Percentiles rank a stretch among this genome's conserved stretches.
Conservation (phyloP, 2,888 invertebrate species). For the Tipula unca region DNA sequence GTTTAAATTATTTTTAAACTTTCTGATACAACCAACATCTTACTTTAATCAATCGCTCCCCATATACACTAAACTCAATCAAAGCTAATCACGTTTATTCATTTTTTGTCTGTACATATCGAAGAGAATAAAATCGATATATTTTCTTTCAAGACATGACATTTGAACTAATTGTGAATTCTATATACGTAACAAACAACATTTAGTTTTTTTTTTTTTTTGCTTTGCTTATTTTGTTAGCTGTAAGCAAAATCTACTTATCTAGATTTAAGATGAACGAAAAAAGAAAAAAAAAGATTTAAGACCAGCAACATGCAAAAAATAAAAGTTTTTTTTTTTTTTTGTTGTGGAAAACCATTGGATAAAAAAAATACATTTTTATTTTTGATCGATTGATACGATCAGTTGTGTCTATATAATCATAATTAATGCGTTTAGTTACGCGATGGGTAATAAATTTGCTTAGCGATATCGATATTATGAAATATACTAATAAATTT, state of each 20-base stretch:
- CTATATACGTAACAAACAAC: not conserved
- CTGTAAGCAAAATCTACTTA: constrained; percentile 8
- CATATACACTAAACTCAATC: not conserved
- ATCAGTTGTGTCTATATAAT: not conserved
- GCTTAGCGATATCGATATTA: not conserved
- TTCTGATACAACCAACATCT: not conserved
- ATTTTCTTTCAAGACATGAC: not conserved
- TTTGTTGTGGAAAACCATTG: not conserved
- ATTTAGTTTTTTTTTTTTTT: not conserved
- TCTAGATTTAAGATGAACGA: not conserved
- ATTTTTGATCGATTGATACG: not conserved
- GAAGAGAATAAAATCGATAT: not conserved
- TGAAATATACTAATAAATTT: not conserved
- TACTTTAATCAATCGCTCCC: not conserved
- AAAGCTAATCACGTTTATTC: not conserved
- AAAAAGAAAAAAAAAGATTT: not conserved
- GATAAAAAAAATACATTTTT: not conserved
- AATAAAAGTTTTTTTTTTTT: not conserved
- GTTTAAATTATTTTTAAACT: not conserved
- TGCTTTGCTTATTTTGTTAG: not conserved
- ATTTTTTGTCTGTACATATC: not conserved
- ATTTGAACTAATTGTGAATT: not conserved
- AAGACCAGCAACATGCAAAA: constrained; percentile 3
- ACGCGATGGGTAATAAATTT: not conserved
- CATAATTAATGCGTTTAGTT: not conserved